Conservation (phyloP, 2,113 vertebrate species). For the Sylvilagus bachmani region DNA sequence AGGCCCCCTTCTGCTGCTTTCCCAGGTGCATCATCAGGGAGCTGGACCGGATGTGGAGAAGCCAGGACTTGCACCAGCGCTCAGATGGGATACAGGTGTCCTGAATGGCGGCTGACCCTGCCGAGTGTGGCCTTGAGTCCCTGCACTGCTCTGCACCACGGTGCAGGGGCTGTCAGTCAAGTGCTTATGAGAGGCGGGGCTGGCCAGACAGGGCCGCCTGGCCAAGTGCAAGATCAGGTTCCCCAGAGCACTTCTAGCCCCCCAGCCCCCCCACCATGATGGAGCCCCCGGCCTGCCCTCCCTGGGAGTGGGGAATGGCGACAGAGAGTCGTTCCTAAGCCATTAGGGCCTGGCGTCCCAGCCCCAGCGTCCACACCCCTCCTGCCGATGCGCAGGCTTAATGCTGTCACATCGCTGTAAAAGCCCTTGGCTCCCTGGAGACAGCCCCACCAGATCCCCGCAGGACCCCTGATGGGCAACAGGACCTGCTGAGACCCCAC, state of each 20-base stretch:
- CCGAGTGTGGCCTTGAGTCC: background rate
- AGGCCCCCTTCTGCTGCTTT: no score
- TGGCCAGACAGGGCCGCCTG: background rate
- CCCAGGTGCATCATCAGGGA: no score
- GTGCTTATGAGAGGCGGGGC: background rate
- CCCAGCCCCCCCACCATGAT: background rate
- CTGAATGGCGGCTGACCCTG: no score
- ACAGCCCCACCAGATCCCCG: background rate
- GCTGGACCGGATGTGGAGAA: no score
- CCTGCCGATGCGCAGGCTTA: background rate
- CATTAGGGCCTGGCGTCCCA: conserved; percentile 65
- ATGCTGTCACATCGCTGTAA: conserved; percentile 55
- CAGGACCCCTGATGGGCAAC: background rate
- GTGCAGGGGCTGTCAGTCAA: background rate
- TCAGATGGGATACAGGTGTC: no score
- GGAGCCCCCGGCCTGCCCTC: conserved; percentile 35
- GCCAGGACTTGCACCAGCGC: no score
- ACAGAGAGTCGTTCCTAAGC: conserved; percentile 72
- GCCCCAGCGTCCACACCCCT: background rate
- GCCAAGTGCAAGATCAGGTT: conserved; percentile 44
- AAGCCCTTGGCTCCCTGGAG: conserved; percentile 60
- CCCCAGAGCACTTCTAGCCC: background rate
- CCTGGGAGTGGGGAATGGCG: conserved; percentile 37
- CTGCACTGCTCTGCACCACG: background rate
- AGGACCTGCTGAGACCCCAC: background rate